These are phyloP conservation scores for Heliocidaris tuberculata DNA, from an alignment of 35 echinoderm and acorn worm genomes.

Conservation along the genomic window DNA sequence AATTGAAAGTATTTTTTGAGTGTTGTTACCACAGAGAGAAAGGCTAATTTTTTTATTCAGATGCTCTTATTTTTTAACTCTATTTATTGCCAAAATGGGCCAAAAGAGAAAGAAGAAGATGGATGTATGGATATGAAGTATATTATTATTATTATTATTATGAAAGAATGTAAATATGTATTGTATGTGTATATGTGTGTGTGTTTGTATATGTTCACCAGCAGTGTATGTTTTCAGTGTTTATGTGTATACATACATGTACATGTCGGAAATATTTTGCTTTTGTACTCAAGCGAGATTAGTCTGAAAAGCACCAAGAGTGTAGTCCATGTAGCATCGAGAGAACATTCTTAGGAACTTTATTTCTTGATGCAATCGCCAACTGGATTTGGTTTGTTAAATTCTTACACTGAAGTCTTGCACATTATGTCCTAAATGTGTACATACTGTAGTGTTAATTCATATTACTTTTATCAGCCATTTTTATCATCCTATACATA, in stretches of 20 bases:
- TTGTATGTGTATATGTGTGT: not conserved
- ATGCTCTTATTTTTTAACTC: conserved; percentile 9
- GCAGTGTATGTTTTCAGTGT: not conserved
- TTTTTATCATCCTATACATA: too few species aligned
- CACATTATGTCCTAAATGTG: not conserved
- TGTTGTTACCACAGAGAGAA: conserved; percentile 6
- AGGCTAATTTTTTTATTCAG: conserved; percentile 41
- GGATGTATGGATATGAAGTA: not conserved
- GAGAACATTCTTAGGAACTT: too few species aligned
- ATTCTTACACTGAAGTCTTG: not conserved
- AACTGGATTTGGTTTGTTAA: not conserved
- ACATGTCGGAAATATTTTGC: not conserved
- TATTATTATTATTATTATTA: conserved; percentile 11
- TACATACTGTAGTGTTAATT: too few species aligned
- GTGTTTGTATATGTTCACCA: not conserved
- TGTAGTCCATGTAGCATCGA: too few species aligned
- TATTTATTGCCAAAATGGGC: conserved; percentile 29
- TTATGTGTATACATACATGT: not conserved
- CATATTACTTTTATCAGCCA: too few species aligned
- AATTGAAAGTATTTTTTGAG: conserved; percentile 21
- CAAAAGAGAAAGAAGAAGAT: not conserved
- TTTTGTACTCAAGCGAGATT: not conserved
- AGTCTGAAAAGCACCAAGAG: too few species aligned
- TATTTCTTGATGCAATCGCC: not conserved
- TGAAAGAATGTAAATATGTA: not conserved